These are phyloP conservation scores for Hypocryptadius cinnamomeus DNA, from an alignment of 2,113 vertebrate species.

Conservation along the genomic window DNA sequence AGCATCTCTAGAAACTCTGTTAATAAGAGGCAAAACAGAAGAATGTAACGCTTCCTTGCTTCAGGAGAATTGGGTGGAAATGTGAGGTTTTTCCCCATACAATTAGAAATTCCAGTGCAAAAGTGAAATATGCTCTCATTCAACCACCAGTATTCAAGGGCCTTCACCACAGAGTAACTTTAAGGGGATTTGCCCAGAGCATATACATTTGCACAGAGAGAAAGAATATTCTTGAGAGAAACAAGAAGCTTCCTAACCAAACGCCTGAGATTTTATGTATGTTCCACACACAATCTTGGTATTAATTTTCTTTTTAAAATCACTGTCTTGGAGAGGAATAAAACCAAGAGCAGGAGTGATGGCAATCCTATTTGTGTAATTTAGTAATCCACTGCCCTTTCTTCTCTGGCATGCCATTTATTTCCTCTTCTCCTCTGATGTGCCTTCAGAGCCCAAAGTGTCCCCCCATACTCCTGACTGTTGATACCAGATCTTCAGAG, in stretches of 20 bases:
- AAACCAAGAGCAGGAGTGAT: not conserved
- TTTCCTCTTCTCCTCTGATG: not conserved
- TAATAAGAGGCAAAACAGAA: not conserved
- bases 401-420: not conserved
- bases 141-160: not conserved
- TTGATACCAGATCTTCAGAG: not conserved
- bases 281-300: not conserved
- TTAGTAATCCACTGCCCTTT: not conserved
- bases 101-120: not conserved
- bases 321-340: not conserved
- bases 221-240: not conserved
- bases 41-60: not conserved
- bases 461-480: not conserved
- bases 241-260: not conserved
- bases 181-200: not conserved
- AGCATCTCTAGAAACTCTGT: not conserved
- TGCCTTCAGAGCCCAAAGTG: not conserved
- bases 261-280: not conserved
- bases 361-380: not conserved
- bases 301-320: not conserved
- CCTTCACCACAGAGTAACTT: not conserved
- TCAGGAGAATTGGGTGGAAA: not conserved
- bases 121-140: not conserved
- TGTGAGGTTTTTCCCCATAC: accelerated
- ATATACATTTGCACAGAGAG: not conserved